Evolutionary conservation across 2,113 vertebrate genomes (phyloP), one percentile per base, ranked within the genome.

Genomic region (Myrmophylax atrothorax): DNA sequence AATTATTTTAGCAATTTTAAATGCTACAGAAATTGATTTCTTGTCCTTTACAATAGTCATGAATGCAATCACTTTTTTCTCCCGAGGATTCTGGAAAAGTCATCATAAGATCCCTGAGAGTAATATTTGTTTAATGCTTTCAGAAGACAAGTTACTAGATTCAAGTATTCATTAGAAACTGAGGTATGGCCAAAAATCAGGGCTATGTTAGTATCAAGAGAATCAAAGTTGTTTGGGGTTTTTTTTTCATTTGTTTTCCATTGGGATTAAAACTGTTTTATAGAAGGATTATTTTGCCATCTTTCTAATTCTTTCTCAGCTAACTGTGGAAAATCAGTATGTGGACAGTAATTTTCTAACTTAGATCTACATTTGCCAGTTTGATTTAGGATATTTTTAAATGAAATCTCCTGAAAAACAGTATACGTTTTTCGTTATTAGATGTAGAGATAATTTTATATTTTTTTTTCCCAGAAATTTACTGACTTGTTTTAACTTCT

Each of bases 61-160:
- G 67, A 87, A 46, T 8, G 0, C 6, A 2, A 20, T 31, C 7
- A 7, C 15, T 62, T 60, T 38, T 5, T 33, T 6, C 5, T 10
- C 2, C 49, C 19, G 16, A 20, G 18, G 12, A n/a, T 63, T 87
- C 38, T 84, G 38, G 23, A 28, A 35, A 78, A 81, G 70, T 4
- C 12, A 20, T 60, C 7, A 4, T 53, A 63, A 77, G 15, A 62
- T 66, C 23, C 20, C 28, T 37, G 25, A 62, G 7, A 76, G 3
- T 25, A 68, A 7, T 12, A 85, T 46, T 49, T 88, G 17, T 53
- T 80, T 42, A 73, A 15, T 26, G 29, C 20, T 92, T 92, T 69
- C 19, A 53, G 38, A 58, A 66, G 22, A 33, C 19, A 53, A 50
- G 5, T 37, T 66, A 58, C 5, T 84, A 68, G 49, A 29, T 67